A percentile compares a stretch with the other conserved stretches of the same genome.
These are phyloP conservation scores for Periophthalmodon schlosseri DNA, from an alignment of 2,113 vertebrate species.

Conservation along the genomic window DNA sequence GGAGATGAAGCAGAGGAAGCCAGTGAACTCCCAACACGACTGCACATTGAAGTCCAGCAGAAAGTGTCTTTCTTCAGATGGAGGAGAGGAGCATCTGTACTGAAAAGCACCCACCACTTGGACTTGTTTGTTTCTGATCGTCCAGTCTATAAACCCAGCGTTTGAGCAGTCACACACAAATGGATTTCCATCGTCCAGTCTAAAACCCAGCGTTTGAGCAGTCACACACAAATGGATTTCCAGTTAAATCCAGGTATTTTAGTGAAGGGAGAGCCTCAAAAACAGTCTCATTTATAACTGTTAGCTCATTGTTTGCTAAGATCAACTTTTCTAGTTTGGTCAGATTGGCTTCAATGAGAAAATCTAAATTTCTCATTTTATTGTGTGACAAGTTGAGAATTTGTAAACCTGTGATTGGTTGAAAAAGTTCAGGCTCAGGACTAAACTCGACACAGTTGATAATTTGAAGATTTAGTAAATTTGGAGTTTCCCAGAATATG, in stretches of 20 bases:
- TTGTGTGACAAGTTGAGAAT: neutral
- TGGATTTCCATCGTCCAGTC: conserved; percentile 63
- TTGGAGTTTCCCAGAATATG: neutral
- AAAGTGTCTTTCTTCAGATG: conserved; percentile 33
- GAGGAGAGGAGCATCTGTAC: conserved; percentile 73
- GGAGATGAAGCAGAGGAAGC: conserved; percentile 62
- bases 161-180: conserved; percentile 77
- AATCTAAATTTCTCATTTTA: conserved; percentile 65
- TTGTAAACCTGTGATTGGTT: neutral
- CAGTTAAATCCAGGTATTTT: conserved; percentile 63
- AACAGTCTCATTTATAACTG: conserved; percentile 37
- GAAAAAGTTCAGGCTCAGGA: neutral
- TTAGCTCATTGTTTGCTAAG: conserved; percentile 56
- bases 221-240: conserved; percentile 73
- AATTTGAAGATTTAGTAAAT: neutral
- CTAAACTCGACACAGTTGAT: neutral
- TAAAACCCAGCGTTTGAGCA: conserved; percentile 73
- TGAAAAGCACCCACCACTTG: conserved; percentile 69
- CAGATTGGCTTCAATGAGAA: conserved; percentile 60
- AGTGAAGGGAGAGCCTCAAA: conserved; percentile 62
- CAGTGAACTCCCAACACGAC: conserved; percentile 42
- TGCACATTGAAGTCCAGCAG: conserved; percentile 53
- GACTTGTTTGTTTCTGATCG: conserved; percentile 37
- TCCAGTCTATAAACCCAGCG: conserved; percentile 66
- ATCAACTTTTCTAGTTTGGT: conserved; percentile 62